Base-by-base conservation (phyloP, 2,797 vertebrate genomes). In the Lutjanus argentimaculatus region DNA sequence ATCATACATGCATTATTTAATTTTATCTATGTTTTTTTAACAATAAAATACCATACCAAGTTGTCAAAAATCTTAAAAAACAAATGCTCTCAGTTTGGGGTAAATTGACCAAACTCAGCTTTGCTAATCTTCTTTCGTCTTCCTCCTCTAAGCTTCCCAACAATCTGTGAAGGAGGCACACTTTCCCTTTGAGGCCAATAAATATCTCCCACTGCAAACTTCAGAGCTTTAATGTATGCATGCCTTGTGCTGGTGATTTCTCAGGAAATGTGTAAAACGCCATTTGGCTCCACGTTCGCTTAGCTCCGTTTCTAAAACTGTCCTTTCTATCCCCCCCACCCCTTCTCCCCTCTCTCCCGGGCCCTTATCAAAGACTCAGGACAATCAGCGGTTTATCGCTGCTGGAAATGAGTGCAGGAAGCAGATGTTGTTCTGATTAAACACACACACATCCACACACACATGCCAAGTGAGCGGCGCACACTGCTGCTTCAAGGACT, bases 371-470 rank as follows among this genome's bases (percentile, higher is more conserved):
- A 93, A 94, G 88, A 83, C 82, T 75, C 55, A n/a, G 83, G 87
- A 91, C 87, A 92, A 95, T 94, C 91, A 90, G 87, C 40, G 85
- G 89, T 94, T 93, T 93, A 93, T 92, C 90, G 61, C 88, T 67
- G 87, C 85, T 93, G 92, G 83, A 93, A 91, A 83, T 82, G 88
- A 88, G 83, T 61, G 51, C 90, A 90, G 93, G 95, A 95, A 94
- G 89, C 94, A 95, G 93, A 95, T 94, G 94, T 90, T 91, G 84
- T 87, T 88, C 92, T 90, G 94, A 94, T 94, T 95, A 94, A 90
- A 89, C 80, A 80, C 83, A 87, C 63, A 71, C 69, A 82, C 43
- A 64, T 51, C 58, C 74, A 80, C 62, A 76, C 77, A 77, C 56
- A 76, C 25, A 71, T 2, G 63, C 84, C 77, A 73, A 77, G 72